phyloP scores from a whole-genome alignment of 2,797 vertebrate genomes.

The Macroramphosus scolopax region DNA sequence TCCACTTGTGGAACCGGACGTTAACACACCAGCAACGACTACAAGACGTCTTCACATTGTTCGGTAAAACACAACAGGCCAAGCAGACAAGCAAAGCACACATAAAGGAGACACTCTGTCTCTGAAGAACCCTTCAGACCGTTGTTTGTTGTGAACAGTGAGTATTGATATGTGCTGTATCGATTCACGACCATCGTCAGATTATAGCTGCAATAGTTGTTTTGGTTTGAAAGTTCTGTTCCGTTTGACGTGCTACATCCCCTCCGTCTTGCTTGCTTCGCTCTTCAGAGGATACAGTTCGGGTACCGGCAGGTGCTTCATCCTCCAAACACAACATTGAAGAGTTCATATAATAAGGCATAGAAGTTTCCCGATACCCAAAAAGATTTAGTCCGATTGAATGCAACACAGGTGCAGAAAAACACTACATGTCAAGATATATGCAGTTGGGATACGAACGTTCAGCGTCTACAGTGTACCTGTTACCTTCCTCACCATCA shows the following conservation, averaged over 20 bases:
- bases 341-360: conserved; percentile 14
- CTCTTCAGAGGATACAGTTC: too few relatives aligned
- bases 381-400: not conserved
- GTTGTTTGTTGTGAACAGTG: not conserved
- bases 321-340: too few relatives aligned
- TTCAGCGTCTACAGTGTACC: conserved; percentile 10
- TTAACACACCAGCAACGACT: too few relatives aligned
- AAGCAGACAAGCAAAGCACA: conserved; percentile 15
- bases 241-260: too few relatives aligned
- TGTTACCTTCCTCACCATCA: not conserved
- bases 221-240: conserved; percentile 44
- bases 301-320: too few relatives aligned
- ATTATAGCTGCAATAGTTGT: conserved; percentile 11
- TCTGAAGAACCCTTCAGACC: conserved; percentile 17
- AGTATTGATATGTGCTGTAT: not conserved
- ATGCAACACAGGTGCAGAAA: conserved; percentile 20
- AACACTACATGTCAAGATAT: conserved; percentile 29
- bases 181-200: conserved; percentile 6
- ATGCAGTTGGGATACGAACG: conserved; percentile 3
- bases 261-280: too few relatives aligned
- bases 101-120: conserved; percentile 6
- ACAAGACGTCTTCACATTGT: conserved; percentile 27
- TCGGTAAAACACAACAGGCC: conserved; percentile 20
- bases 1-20: too few relatives aligned
- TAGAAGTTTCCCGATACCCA: not conserved